Percentiles rank a stretch among this genome's conserved stretches.
phyloP scores from a whole-genome alignment of 2,113 vertebrate species.

The Hyaena hyaena region DNA sequence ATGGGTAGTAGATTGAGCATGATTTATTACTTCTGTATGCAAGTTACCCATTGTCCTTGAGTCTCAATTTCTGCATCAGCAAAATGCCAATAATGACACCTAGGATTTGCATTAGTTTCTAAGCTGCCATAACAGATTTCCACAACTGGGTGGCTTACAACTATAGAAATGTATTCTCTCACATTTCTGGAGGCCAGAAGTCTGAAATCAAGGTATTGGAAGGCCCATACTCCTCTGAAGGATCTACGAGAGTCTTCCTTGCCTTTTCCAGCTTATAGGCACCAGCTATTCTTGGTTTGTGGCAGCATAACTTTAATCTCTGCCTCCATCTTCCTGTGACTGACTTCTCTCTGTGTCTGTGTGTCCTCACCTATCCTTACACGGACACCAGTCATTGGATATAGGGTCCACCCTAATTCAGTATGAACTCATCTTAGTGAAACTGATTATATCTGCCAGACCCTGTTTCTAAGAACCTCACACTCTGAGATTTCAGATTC shows the following conservation, averaged over 20 bases:
- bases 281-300: background rate
- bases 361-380: background rate
- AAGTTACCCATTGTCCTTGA: background rate
- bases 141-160: background rate
- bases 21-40: background rate
- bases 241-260: background rate
- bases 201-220: background rate
- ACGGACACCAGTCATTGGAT: background rate
- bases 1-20: background rate
- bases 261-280: background rate
- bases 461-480: background rate
- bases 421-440: background rate
- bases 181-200: background rate
- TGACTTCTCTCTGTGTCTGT: background rate
- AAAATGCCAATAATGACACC: background rate
- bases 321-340: background rate
- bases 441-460: background rate
- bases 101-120: conserved; percentile 10
- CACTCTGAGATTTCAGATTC: background rate
- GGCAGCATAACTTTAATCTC: background rate
- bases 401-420: background rate
- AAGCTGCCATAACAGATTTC: background rate
- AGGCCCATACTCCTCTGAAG: background rate
- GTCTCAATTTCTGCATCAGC: background rate
- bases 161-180: background rate